Evolutionary conservation across 1,140 invertebrate species (phyloP).

Genomic region (Nephila pilipes): DNA sequence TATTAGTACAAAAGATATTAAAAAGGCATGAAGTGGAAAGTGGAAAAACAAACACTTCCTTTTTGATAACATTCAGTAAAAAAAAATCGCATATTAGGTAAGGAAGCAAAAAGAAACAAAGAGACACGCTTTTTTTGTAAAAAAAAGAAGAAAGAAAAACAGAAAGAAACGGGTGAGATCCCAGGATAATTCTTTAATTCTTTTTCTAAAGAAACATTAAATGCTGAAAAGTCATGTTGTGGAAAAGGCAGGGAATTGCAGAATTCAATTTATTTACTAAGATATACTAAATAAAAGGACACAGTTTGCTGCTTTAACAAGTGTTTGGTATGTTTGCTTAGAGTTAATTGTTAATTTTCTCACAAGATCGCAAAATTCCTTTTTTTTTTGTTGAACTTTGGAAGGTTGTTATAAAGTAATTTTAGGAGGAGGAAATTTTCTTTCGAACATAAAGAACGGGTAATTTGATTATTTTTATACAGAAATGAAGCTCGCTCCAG

Average conservation of each 20-base stretch:
- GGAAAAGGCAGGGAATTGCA: not conserved
- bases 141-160: not conserved
- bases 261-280: not conserved
- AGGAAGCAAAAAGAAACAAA: not conserved
- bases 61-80: not conserved
- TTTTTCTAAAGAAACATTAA: constrained; percentile 28
- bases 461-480: too few species aligned
- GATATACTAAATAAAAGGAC: not conserved
- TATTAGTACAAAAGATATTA: not conserved
- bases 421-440: too few species aligned
- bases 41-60: constrained; percentile 32
- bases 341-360: too few species aligned
- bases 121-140: not conserved
- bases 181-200: not conserved
- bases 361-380: too few species aligned
- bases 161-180: constrained; percentile 37
- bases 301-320: not conserved
- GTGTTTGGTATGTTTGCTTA: too few species aligned
- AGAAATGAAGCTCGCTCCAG: too few species aligned
- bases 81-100: constrained; percentile 1
- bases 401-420: too few species aligned
- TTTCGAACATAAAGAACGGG: too few species aligned
- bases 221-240: not conserved
- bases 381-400: too few species aligned
- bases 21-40: constrained; percentile 27